Base-by-base conservation (phyloP, 2,888 invertebrate genomes). In the Drosophila quinaria region DNA sequence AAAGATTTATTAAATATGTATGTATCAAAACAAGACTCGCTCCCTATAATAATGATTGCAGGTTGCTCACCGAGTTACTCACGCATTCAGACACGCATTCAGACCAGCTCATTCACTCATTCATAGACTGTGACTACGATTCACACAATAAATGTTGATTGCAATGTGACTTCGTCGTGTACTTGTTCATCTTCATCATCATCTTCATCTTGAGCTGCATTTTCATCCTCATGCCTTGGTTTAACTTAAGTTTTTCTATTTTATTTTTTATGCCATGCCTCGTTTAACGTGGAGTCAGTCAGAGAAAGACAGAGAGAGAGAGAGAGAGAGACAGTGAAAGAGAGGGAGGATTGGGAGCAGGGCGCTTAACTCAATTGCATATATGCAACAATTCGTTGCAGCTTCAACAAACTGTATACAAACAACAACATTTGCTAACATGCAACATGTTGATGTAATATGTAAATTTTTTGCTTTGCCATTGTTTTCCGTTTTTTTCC, bases 401-500 rank as follows among this genome's bases (percentile, higher is more conserved):
- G 63, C 58, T 55, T 62, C 63, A 63, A 58, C 71, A 73, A 61
- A 70, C 71, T 55, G 54, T 58, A 42, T 46, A 58, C 70, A 61
- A 63, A 31, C 59, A 54, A 52, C 44, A 33, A 55, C 70, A 66
- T 49, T 63, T 66, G 52, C 70, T 63, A 71, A 63, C 85, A 85
- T 85, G 86, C 88, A 86, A 87, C 86, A 88, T 86, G 86, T 88
- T 87, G 86, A 86, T 88, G 86, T 86, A 88, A 86, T 88, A 87
- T 87, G 86, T 81, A 86, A 87, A 88, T 87, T 73, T 76, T 74
- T 69, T 70, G 74, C 73, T 73, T 47, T 69, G 69, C 73, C 83
- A 84, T 84, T 84, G 84, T 84, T 70, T 78, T 64, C 42, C 49
- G 59, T 55, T 47, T 37, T 77, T 74, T 85, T 75, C 76, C 42